phyloP scores from a whole-genome alignment of 2,888 invertebrate genomes.

The Strigamia transsilvanica region DNA sequence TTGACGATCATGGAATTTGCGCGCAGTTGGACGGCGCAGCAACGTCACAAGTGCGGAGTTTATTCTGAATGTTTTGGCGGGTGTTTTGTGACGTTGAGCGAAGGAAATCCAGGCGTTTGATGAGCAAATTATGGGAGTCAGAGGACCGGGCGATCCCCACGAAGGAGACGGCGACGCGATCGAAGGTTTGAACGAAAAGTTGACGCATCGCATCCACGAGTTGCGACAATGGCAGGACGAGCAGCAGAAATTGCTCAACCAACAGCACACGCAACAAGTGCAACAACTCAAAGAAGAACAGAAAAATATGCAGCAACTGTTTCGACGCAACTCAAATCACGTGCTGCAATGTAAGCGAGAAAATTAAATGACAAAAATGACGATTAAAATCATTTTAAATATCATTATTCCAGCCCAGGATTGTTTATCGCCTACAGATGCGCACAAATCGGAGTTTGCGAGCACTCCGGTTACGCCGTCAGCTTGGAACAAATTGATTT shows the following conservation, averaged over 20 bases:
- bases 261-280: neutral
- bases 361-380: neutral
- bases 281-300: neutral
- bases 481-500: neutral
- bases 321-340: neutral
- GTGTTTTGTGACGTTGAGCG: neutral
- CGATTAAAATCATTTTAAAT: no score
- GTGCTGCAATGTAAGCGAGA: neutral
- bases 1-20: neutral
- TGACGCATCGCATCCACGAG: neutral
- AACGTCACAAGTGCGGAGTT: neutral
- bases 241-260: neutral
- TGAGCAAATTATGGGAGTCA: neutral
- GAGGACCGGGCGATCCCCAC: neutral
- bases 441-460: neutral
- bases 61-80: neutral
- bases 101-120: neutral
- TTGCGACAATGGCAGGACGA: neutral
- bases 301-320: neutral
- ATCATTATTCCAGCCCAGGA: neutral
- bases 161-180: neutral
- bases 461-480: neutral
- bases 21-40: neutral
- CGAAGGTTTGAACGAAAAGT: neutral
- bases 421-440: neutral